phyloP scores from a whole-genome alignment of 2,797 vertebrate genomes.

The Leptodactylus fallax region DNA sequence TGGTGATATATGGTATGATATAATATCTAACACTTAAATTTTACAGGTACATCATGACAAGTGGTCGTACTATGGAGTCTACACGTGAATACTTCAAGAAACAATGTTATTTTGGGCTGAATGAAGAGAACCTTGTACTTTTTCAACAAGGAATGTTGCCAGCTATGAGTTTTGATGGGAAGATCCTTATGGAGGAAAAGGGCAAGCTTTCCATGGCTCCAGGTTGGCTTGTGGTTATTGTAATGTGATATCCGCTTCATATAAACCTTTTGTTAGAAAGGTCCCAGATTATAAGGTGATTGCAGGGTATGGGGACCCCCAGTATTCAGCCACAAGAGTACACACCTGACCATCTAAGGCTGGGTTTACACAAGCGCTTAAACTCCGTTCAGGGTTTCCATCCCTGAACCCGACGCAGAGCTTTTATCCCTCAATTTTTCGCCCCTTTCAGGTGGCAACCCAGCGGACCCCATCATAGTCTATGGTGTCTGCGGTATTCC shows the following conservation, averaged over 20 bases:
- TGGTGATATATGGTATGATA: no score
- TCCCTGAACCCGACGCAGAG: no score
- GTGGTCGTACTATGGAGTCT: conserved; percentile 90
- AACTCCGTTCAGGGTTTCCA: no score
- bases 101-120: conserved; percentile 88
- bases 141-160: conserved; percentile 99
- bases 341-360: no score
- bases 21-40: background rate
- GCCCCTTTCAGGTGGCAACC: no score
- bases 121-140: conserved; percentile 85
- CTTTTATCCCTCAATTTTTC: no score
- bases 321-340: no score
- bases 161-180: conserved; percentile 90
- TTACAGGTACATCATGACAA: conserved; percentile 97
- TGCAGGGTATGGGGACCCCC: background rate
- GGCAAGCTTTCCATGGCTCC: conserved; percentile 94
- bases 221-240: conserved; percentile 74
- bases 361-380: no score
- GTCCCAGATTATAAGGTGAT: background rate
- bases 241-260: no score
- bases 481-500: no score
- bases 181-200: conserved; percentile 91
- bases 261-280: no score
- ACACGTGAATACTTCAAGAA: conserved; percentile 88
- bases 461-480: no score